Evolutionary conservation across 2,113 vertebrate species (phyloP).

Genomic region (Oreochromis aureus): DNA sequence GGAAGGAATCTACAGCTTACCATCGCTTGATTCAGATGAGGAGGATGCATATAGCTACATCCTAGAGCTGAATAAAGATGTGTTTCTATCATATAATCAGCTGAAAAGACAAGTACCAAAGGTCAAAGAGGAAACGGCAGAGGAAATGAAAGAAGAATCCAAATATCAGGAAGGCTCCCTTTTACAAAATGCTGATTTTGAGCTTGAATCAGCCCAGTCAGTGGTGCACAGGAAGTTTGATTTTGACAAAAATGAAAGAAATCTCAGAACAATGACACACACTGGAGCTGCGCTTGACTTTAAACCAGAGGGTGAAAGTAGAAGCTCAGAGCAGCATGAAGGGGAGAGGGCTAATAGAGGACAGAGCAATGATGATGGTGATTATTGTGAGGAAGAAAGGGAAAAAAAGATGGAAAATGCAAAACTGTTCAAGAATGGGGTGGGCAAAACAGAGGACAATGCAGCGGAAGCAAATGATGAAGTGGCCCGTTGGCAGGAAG

Average conservation of each 20-base stretch:
- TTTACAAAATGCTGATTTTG: background rate
- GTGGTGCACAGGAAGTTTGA: background rate
- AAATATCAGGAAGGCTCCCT: background rate
- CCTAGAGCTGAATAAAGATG: constrained; percentile 61
- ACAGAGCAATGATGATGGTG: background rate
- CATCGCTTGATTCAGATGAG: constrained; percentile 56
- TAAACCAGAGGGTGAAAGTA: background rate
- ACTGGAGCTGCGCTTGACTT: background rate
- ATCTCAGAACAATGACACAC: background rate
- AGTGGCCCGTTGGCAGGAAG: background rate
- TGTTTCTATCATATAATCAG: background rate
- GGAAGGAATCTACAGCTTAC: constrained; percentile 47
- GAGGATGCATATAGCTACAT: constrained; percentile 63
- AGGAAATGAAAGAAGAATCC: background rate
- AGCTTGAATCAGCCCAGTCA: background rate
- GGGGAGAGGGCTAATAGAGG: background rate
- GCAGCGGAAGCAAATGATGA: background rate
- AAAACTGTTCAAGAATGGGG: background rate
- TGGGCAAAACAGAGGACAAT: background rate
- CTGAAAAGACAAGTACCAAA: background rate
- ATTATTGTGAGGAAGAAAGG: background rate
- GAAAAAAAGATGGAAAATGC: background rate
- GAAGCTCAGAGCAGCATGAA: background rate
- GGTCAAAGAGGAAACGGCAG: constrained; percentile 34
- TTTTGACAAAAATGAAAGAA: background rate